Evolutionary conservation across 2,888 invertebrate species (phyloP), one percentile per base, ranked within the genome.

Genomic region (Lepidocyrtoides sp.): DNA sequence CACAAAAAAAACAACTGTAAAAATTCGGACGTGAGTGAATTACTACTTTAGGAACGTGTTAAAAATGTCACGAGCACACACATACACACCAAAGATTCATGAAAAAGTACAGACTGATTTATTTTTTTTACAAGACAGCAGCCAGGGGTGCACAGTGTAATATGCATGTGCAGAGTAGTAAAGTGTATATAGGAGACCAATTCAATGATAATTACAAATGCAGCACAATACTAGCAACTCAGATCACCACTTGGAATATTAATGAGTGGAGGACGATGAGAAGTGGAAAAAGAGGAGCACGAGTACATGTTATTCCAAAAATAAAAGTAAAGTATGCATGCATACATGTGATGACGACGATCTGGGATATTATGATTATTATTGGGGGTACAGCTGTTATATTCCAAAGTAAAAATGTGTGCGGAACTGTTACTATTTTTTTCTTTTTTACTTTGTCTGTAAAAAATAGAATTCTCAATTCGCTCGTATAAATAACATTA

Each of bases 161-260:
- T 48, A 48, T 63, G 63, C 23, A 17, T 63, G 14, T 29, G 5
- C 29, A n/a, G 26, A 23, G 63, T 12, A 7, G 29, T 7, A 69
- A n/a, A 69, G 36, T 69, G n/a, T n/a, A n/a, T n/a, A n/a, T n/a
- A 36, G 66, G n/a, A 32, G 48, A 51, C 26, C 29, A 26, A 87
- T 79, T 81, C 88, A 88, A 88, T 88, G 75, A 85, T 85, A 88
- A 88, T 88, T 88, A 88, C 48, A 51, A 69, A 88, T 88, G 88
- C 88, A 82, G 88, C 81, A 69, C 88, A 88, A 82, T 75, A 41
- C 72, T 41, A 44, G 57, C 23, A 41, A 60, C 82, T 66, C 57
- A 32, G 48, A 63, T 87, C 87, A 77, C 79, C 63, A 36, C 63
- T 51, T 63, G 51, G 87, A 87, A 87, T 87, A 79, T 48, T 79